Evolutionary conservation across 2,888 invertebrate genomes (phyloP), one percentile per base, ranked within the genome.

Genomic region (Drosophila vallismaia): DNA sequence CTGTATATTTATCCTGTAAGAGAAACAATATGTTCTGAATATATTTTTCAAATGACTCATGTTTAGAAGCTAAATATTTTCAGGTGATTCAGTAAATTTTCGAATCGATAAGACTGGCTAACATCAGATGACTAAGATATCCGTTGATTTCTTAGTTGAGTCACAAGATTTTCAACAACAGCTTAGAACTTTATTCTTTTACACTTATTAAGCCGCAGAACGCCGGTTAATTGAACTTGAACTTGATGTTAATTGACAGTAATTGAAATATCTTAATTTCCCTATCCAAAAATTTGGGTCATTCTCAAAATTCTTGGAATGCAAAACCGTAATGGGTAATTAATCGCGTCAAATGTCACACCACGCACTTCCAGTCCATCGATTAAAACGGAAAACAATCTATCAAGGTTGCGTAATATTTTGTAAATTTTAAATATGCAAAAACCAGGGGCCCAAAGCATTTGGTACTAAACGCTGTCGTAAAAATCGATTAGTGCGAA

Each of bases 191-290:
- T 38, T 12, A 12, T 38, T 38, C 5, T 12, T 12, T 12, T 38
- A n/a, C 36, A 36, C 12, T 38, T 5, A 3, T 38, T 1, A 44
- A 24, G 24, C 24, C 1, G 10, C 19, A 24, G 44, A 44, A 49
- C 42, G 56, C 64, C 52, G 31, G 31, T 50, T 58, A 75, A 81
- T 80, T 81, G 81, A 75, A 70, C 87, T 81, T 81, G 87, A 81
- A 77, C 87, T 33, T 58, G 29, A 52, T 71, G 82, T 82, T 70
- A 85, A 85, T 55, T 78, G 82, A 73, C 72, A 73, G 24, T 52
- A 85, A 85, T 82, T 82, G 69, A 69, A 67, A 75, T 86, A 74
- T 78, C 82, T 87, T 76, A 57, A 87, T 82, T 74, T 42, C 19
- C 14, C 24, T 8, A n/a, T 26, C 3, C 24, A 8, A 52, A 60